Percentiles rank a stretch among this genome's conserved stretches.
Conservation (phyloP, 2,113 vertebrate species). For the Oncorhynchus gorbuscha region DNA sequence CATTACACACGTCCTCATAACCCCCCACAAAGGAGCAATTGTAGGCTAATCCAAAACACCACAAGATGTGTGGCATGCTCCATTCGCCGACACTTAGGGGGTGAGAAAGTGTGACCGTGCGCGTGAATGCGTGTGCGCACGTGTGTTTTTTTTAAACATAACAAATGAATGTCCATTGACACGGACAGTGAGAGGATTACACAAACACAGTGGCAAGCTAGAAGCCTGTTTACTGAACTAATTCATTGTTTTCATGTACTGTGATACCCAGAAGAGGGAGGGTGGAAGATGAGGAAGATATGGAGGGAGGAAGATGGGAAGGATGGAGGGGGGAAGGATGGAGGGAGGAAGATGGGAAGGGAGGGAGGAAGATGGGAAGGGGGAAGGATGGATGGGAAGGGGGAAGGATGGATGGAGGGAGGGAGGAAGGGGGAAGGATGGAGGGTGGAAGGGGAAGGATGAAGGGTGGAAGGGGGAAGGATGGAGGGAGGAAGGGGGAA, state of each 20-base stretch:
- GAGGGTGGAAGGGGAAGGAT: not conserved
- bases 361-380: too few species aligned
- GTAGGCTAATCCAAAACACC: slow-evolving; percentile 31
- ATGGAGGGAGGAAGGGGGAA: too few species aligned
- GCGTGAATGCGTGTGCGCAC: not conserved
- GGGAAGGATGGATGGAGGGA: not conserved
- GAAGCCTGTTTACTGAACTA: too few species aligned
- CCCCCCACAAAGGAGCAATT: slow-evolving; percentile 16
- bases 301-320: not conserved
- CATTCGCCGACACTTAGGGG: not conserved
- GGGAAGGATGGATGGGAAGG: too few species aligned
- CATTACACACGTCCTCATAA: not conserved
- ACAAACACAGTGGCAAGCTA: too few species aligned
- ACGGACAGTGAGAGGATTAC: not conserved
- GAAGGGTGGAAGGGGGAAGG: not conserved
- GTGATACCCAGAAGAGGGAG: not conserved
- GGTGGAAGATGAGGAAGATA: not conserved
- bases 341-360: not conserved
- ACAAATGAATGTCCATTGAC: not conserved
- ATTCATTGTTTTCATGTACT: too few species aligned
- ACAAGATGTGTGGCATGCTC: slow-evolving; percentile 2
- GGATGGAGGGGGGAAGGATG: not conserved
- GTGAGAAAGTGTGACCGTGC: not conserved
- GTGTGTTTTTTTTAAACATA: not conserved
- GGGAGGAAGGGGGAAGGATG: not conserved